Base-by-base conservation (phyloP, 2,888 invertebrate genomes). In the Agriopis aurantiaria region DNA sequence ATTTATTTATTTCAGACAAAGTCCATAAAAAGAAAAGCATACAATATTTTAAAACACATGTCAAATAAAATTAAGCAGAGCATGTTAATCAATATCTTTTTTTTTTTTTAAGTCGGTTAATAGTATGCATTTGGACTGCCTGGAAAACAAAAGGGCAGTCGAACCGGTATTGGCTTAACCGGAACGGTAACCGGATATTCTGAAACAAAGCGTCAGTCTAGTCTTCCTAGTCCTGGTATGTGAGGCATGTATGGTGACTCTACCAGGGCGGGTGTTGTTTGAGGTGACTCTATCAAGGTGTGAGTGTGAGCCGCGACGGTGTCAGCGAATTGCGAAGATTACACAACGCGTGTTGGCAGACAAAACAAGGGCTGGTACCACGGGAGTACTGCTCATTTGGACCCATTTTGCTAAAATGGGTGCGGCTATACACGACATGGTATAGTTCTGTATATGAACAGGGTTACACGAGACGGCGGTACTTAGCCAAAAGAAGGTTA, bases 301-400 rank as follows among this genome's bases (percentile, higher is more conserved):
- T 57, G 64, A 64, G 56, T 46, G 59, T 49, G 52, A 55, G 48
- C 46, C 23, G 23, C 41, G 55, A 55, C 55, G 48, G 55, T 55
- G 69, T 72, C 69, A 69, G 66, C 66, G 60, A 51, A 61, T 69
- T 46, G 57, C 53, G 60, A 56, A 67, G 62, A 72, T 68, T 71
- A 71, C 60, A 64, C 65, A 56, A 53, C 56, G 40, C 17, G 46
- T 67, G 61, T 71, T 58, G 14, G 52, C 51, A 53, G 49, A 60
- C 41, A 51, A 33, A 69, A 66, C 68, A 68, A 43, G 57, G 53
- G 62, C n/a, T 11, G 41, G 33, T 60, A 45, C 65, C 56, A 61
- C 12, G 60, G 60, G 51, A 41, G n/a, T 17, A 33, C 9, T 41
- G 14, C 53, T 61, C 56, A 65, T 65, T 65, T 65, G 51, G 53